Percentiles rank a stretch among this genome's conserved stretches.
phyloP scores from a whole-genome alignment of 2,888 invertebrate species.

The Odontocolon sp. region DNA sequence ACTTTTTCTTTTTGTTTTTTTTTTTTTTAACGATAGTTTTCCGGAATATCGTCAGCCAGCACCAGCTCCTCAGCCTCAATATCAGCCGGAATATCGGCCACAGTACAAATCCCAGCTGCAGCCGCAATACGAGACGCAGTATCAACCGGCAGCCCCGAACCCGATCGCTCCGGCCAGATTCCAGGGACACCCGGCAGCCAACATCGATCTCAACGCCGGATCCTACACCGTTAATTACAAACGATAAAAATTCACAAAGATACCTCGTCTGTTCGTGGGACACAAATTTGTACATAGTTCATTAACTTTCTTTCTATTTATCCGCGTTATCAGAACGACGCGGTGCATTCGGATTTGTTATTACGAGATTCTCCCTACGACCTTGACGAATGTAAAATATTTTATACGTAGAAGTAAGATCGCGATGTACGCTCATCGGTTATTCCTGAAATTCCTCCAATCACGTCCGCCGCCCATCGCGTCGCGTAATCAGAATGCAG shows the following conservation, averaged over 20 bases:
- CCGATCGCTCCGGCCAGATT: conserved; percentile 59
- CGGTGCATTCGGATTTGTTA: background rate
- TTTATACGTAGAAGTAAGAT: background rate
- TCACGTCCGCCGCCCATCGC: background rate
- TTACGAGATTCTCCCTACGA: background rate
- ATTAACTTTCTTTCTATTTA: background rate
- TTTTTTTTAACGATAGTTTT: background rate
- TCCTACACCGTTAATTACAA: conserved; percentile 90
- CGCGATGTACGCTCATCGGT: background rate
- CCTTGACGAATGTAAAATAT: conserved; percentile 2
- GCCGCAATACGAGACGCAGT: conserved; percentile 76
- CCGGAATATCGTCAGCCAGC: conserved; percentile 62
- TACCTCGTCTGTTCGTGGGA: background rate
- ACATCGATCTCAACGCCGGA: conserved; percentile 86
- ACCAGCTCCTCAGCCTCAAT: conserved; percentile 65
- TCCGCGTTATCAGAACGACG: background rate
- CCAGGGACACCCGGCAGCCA: conserved; percentile 87
- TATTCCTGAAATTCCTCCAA: background rate
- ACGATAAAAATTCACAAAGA: conserved; percentile 81
- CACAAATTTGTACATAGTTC: background rate
- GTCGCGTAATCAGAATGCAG: background rate
- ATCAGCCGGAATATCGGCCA: conserved; percentile 73
- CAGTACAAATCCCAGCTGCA: conserved; percentile 78
- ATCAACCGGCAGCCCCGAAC: conserved; percentile 70
- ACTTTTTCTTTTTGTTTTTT: background rate